Percentiles rank a stretch among this genome's conserved stretches.
Evolutionary conservation across 2,888 invertebrate species (phyloP).

Genomic region (Cosmorhoe ocellata): DNA sequence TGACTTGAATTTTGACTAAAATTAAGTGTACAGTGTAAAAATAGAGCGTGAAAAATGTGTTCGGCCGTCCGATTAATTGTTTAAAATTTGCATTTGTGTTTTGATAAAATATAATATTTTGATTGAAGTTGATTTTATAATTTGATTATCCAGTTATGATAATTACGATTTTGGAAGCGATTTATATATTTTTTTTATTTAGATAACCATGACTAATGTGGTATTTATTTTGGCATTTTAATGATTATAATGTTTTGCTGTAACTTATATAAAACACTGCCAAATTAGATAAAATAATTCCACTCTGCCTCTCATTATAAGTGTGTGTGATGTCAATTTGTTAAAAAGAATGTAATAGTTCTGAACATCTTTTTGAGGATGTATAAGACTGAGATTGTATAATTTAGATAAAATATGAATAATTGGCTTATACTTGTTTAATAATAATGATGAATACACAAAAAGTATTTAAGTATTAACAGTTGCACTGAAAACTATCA

Average conservation of each 20-base stretch:
- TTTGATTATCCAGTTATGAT: too few relatives aligned
- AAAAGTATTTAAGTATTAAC: too few relatives aligned
- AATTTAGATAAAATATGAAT: constrained; percentile 36
- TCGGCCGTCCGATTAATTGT: constrained; percentile 36
- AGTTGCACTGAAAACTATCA: constrained; percentile 11
- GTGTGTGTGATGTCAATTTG: constrained; percentile 51
- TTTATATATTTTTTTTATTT: neutral
- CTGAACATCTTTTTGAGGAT: constrained; percentile 52
- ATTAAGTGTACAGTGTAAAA: constrained; percentile 32
- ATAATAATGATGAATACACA: neutral
- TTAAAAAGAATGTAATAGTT: constrained; percentile 43
- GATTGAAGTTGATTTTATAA: too few relatives aligned
- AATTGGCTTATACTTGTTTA: neutral
- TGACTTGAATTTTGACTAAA: constrained; percentile 1
- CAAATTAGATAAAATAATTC: constrained; percentile 27
- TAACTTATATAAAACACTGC: constrained; percentile 18
- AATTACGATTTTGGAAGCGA: too few relatives aligned
- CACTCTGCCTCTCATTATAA: constrained; percentile 21
- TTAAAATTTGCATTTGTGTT: too few relatives aligned
- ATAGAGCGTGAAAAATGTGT: constrained; percentile 21
- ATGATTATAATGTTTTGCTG: too few relatives aligned
- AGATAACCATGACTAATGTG: too few relatives aligned
- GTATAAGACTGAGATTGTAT: constrained; percentile 66
- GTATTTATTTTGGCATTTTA: too few relatives aligned
- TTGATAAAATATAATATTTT: too few relatives aligned